Evolutionary conservation across 2,888 invertebrate species (phyloP), one percentile per base, ranked within the genome.

Genomic region (Tricholauxania praeusta): DNA sequence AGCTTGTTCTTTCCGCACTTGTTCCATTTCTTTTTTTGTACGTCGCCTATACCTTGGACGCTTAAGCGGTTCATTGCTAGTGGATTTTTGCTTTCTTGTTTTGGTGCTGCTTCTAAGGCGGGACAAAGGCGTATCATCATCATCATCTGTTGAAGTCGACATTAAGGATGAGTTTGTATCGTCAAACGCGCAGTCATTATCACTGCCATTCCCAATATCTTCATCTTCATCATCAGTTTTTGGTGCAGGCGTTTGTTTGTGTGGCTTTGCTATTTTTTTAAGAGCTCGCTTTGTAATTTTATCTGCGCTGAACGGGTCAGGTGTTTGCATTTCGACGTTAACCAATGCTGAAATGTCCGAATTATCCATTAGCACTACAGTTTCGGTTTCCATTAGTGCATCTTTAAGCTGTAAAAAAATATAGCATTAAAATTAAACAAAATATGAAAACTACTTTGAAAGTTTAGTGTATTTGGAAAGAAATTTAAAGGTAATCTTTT

Each of bases 221-320:
- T 39, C 7, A 10, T 12, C 32, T 47, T 72, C 62, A 48, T 22
- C 12, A 51, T 72, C 67, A 14, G 47, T 47, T 62, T 15, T 69
- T 51, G 49, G 32, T 19, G 39, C 12, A 28, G 19, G 15, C 39
- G 17, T 63, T 52, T 65, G 15, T 22, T 71, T 71, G 10, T 47
- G 47, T 28, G 17, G 12, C 49, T 48, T 14, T 12, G 10, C 55
- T 32, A 15, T 49, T 64, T 52, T 64, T 12, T 66, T 63, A 28
- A 60, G 67, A 67, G 19, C 59, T n/a, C 64, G 70, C 67, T 19
- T 55, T 57, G 22, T 59, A 49, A 57, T 53, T 49, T 15, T 70
- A 14, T 76, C 75, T 53, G 49, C 32, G 19, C 71, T 71, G 59
- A 82, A 80, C 5, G 85, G 85, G 76, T 84, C 84, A 0, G 83